A percentile compares a stretch with the other conserved stretches of the same genome.
These are phyloP conservation scores for Sphecodes monilicornis DNA, from an alignment of 2,888 invertebrate genomes.

Conservation along the genomic window DNA sequence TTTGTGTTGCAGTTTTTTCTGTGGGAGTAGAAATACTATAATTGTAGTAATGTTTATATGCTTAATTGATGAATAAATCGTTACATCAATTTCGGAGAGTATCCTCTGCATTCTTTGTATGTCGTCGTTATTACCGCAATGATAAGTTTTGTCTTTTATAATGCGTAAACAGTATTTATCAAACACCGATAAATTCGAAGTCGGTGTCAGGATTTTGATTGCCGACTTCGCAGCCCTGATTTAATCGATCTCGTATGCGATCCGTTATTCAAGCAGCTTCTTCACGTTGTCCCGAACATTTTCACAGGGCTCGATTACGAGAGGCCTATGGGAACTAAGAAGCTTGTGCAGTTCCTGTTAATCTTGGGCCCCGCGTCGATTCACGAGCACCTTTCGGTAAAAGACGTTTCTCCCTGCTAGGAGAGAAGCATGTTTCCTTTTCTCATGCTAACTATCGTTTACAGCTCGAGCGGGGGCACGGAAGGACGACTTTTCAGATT, in stretches of 20 bases:
- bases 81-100: too few relatives aligned
- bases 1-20: too few relatives aligned
- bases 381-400: constrained; percentile 51
- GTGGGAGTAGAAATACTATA: too few relatives aligned
- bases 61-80: too few relatives aligned
- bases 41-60: too few relatives aligned
- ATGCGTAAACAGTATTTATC: too few relatives aligned
- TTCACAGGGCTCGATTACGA: constrained; percentile 7
- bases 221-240: too few relatives aligned
- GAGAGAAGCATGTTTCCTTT: constrained; percentile 50
- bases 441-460: constrained; percentile 69
- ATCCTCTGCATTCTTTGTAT: too few relatives aligned
- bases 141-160: too few relatives aligned
- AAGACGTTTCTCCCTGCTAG: constrained; percentile 36
- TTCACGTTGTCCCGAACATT: neutral
- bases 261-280: neutral
- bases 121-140: too few relatives aligned
- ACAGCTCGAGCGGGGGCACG: constrained; percentile 48
- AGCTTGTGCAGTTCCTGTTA: neutral
- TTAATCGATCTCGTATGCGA: neutral
- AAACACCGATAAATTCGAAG: too few relatives aligned
- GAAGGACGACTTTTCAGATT: constrained; percentile 72
- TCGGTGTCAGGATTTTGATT: too few relatives aligned
- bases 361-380: constrained; percentile 24
- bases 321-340: constrained; percentile 16